Evolutionary conservation across 2,113 vertebrate genomes (phyloP).

Genomic region (Phalacrocorax carbo): DNA sequence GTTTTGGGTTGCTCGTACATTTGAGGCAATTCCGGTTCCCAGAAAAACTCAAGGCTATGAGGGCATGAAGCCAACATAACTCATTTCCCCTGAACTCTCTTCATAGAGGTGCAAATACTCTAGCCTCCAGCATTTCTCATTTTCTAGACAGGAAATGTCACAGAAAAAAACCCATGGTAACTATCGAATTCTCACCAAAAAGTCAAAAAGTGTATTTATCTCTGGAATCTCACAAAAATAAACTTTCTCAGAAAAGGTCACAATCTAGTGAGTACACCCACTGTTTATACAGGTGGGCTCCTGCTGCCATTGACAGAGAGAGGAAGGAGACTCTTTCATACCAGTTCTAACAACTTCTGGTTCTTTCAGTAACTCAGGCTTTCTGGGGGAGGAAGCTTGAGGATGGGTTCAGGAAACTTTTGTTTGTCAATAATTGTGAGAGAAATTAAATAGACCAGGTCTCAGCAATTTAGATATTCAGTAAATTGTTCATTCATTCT

Average conservation of each 20-base stretch:
- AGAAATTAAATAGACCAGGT: background rate
- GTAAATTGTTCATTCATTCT: background rate
- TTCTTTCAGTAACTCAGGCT: background rate
- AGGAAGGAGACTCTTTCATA: background rate
- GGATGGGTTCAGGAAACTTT: background rate
- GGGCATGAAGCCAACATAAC: background rate
- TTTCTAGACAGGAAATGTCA: background rate
- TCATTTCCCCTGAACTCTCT: background rate
- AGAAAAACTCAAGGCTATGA: background rate
- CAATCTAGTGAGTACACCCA: background rate
- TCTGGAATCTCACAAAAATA: background rate
- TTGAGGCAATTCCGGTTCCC: background rate
- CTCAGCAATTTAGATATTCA: background rate
- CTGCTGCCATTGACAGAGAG: background rate
- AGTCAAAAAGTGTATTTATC: background rate
- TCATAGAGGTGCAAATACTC: background rate
- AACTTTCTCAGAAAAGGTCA: background rate
- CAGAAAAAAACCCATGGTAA: background rate
- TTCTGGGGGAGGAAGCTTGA: background rate
- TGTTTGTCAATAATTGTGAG: background rate
- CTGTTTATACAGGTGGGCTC: conserved; percentile 1
- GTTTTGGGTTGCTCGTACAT: background rate
- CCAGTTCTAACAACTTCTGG: background rate
- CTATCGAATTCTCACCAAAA: background rate
- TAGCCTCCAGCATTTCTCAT: background rate